These are phyloP conservation scores for Tromatobia lineatoria DNA, from an alignment of 2,888 invertebrate species.

Conservation along the genomic window DNA sequence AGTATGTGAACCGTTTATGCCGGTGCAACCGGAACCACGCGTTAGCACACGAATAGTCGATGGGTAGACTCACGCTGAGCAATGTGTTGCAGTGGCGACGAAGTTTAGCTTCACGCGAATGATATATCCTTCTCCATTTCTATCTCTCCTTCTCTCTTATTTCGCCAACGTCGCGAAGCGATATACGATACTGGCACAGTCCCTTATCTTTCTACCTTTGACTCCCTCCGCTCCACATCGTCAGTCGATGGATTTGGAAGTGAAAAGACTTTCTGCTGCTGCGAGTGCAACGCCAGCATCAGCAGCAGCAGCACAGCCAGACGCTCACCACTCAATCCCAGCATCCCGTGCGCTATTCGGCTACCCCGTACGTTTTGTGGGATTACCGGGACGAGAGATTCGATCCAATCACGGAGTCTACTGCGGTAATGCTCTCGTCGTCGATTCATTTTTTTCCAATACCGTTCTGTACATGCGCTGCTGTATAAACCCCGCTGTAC, in stretches of 20 bases:
- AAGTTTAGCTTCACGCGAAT: slow-evolving; percentile 10
- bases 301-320: slow-evolving; percentile 2
- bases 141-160: background rate
- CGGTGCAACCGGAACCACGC: slow-evolving; percentile 43
- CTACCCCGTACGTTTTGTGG: slow-evolving; percentile 42
- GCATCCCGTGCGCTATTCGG: slow-evolving; percentile 21
- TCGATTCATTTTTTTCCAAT: background rate
- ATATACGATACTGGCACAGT: slow-evolving; percentile 38
- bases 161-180: slow-evolving; percentile 33
- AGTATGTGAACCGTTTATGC: slow-evolving; percentile 16
- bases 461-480: background rate
- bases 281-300: background rate
- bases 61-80: slow-evolving; percentile 2
- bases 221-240: slow-evolving; percentile 35
- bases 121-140: slow-evolving; percentile 5
- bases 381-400: slow-evolving; percentile 63
- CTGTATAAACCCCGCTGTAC: background rate
- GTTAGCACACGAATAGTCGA: slow-evolving; percentile 16
- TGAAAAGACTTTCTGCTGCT: slow-evolving; percentile 49
- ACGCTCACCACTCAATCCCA: slow-evolving; percentile 29
- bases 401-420: slow-evolving; percentile 52
- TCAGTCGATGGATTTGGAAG: slow-evolving; percentile 55
- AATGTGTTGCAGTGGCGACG: slow-evolving; percentile 21
- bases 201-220: slow-evolving; percentile 55
- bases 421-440: slow-evolving; percentile 33